Evolutionary conservation across 2,113 vertebrate species (phyloP).

Genomic region (Orthonyx spaldingii): DNA sequence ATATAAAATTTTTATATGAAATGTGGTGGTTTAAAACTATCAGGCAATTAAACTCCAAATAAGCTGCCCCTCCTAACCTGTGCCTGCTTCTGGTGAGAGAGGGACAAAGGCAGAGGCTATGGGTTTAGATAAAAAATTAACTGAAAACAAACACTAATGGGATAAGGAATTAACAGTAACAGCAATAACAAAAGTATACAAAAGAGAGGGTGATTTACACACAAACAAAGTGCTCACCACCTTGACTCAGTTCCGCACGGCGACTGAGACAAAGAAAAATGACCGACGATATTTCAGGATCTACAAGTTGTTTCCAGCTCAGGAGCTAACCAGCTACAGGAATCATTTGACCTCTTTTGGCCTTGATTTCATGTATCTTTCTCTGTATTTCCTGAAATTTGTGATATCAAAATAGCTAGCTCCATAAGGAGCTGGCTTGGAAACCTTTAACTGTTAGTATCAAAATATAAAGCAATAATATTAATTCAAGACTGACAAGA

Average conservation of each 20-base stretch:
- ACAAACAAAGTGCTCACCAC: background rate
- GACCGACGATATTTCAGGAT: background rate
- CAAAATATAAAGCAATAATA: background rate
- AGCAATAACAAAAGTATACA: background rate
- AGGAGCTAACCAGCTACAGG: background rate
- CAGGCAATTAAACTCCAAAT: background rate
- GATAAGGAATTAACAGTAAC: background rate
- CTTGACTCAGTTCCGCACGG: background rate
- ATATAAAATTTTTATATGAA: background rate
- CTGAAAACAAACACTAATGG: background rate
- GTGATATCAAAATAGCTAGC: background rate
- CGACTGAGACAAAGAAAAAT: background rate
- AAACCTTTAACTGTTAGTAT: background rate
- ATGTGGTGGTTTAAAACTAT: background rate
- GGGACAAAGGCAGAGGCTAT: background rate
- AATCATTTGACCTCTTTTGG: background rate
- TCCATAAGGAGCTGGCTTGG: background rate
- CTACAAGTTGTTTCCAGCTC: background rate
- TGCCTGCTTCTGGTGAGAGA: background rate
- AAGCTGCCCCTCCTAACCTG: accelerated
- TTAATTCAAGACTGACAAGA: background rate
- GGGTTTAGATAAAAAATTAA: background rate
- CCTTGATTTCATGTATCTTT: background rate
- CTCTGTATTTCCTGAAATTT: background rate
- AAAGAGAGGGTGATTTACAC: background rate